Conservation (phyloP, 2,113 vertebrate genomes). For the Toxotes chatareus region DNA sequence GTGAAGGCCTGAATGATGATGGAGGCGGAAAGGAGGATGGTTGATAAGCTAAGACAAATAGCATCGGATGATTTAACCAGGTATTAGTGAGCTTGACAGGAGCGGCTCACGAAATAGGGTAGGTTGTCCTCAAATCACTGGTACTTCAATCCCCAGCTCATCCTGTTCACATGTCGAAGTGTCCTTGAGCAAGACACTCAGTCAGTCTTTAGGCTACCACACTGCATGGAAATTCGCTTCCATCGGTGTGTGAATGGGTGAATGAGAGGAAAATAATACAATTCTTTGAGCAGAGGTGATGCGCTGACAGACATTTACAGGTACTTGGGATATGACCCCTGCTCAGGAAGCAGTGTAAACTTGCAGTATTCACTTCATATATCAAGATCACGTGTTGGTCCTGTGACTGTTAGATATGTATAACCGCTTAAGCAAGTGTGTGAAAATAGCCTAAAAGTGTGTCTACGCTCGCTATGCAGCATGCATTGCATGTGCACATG, state of each 20-base stretch:
- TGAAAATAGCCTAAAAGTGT: neutral
- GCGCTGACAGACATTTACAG: neutral
- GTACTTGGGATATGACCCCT: too few species aligned
- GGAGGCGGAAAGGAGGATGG: neutral
- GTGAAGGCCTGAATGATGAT: conserved; percentile 13
- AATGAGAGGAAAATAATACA: too few species aligned
- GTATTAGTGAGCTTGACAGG: neutral
- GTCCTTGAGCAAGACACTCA: neutral
- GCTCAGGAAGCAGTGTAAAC: too few species aligned
- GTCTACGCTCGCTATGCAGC: neutral
- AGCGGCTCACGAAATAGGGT: neutral
- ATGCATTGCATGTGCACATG: neutral
- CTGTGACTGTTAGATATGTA: neutral
- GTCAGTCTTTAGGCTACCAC: neutral
- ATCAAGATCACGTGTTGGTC: neutral
- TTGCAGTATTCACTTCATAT: too few species aligned
- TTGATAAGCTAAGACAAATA: neutral
- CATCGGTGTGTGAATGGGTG: neutral
- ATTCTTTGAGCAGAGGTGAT: too few species aligned
- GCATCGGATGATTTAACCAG: neutral
- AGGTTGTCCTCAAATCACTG: neutral
- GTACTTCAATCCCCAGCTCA: neutral
- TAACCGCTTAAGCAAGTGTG: conserved; percentile 1
- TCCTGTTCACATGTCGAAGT: neutral
- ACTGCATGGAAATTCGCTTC: neutral